phyloP scores from a whole-genome alignment of 1,140 invertebrate genomes.

The Protaetia brevitarsis region DNA sequence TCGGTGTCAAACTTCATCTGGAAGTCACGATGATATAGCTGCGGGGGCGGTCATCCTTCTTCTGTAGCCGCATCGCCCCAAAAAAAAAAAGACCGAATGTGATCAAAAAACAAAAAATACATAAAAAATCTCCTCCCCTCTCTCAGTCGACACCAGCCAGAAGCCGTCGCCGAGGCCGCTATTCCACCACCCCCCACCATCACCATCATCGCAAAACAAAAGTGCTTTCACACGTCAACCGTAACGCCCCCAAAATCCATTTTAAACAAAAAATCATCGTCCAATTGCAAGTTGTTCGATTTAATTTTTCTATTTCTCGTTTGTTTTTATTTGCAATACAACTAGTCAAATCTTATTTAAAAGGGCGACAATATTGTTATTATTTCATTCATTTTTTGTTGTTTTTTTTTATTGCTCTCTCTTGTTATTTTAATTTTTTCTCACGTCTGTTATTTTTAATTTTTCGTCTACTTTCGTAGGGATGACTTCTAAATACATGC shows the following conservation, averaged over 20 bases:
- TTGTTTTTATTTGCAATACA: no score
- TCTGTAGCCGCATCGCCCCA: background rate
- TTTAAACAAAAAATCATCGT: background rate
- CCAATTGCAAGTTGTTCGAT: no score
- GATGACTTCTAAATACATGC: no score
- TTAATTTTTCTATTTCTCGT: no score
- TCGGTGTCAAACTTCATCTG: slow-evolving; percentile 20
- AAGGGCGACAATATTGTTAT: no score
- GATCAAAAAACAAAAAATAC: background rate
- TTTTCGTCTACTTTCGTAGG: no score
- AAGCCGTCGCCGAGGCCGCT: background rate
- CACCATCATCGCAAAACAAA: background rate
- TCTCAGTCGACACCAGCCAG: background rate
- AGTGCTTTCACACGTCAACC: background rate
- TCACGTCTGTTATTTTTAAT: no score
- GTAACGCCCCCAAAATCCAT: background rate
- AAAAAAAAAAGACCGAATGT: slow-evolving; percentile 13
- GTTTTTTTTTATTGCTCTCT: no score
- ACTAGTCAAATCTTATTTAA: no score
- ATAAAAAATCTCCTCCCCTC: background rate
- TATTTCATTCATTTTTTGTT: no score
- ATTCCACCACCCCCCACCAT: background rate
- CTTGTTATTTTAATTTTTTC: no score
- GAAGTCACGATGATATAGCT: slow-evolving; percentile 22
- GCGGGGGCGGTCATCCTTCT: background rate